Evolutionary conservation across 2,113 vertebrate genomes (phyloP), one percentile per base, ranked within the genome.

Genomic region (Misgurnus mizolepis): DNA sequence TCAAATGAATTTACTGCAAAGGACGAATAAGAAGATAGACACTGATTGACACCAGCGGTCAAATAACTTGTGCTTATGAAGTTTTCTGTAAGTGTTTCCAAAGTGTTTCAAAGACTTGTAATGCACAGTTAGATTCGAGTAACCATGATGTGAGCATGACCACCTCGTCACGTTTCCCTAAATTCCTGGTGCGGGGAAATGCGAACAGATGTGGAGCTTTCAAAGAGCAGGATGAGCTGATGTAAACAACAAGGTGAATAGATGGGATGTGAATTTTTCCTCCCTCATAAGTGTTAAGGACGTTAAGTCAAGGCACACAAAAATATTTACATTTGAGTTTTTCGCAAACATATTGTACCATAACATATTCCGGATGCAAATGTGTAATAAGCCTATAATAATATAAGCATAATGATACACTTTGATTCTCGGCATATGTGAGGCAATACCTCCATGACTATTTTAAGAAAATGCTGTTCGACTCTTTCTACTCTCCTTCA

Each of bases 181-280:
- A 62, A 83, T 79, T 85, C 79, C 65, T 72, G n/a, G 5, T 4
- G 67, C 40, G 76, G 22, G 43, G 71, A 80, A 78, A 43, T 82
- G 68, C 43, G 9, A 12, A 49, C 56, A 60, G 85, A 55, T 83
- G n/a, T 78, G 81, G 72, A 71, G 53, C 71, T 53, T 39, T 22
- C 76, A 66, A 43, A 22, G 55, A 67, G 67, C 71, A 77, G 67
- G 62, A 84, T 53, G 27, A 34, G 6, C 39, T 58, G 75, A 56
- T 80, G 76, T 66, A 77, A 77, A 81, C 39, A 18, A 81, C 68
- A 47, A 8, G 7, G 6, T 47, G 45, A 47, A 47, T 47, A 47
- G 45, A 47, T 34, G 3, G 27, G 27, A 34, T 2, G 3, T 34
- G 27, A 34, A 3, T 34, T 34, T 34, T 34, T 34, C 27, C 27